These are phyloP conservation scores for Cyanoramphus novaezelandiae DNA, from an alignment of 2,113 vertebrate genomes.

Conservation along the genomic window DNA sequence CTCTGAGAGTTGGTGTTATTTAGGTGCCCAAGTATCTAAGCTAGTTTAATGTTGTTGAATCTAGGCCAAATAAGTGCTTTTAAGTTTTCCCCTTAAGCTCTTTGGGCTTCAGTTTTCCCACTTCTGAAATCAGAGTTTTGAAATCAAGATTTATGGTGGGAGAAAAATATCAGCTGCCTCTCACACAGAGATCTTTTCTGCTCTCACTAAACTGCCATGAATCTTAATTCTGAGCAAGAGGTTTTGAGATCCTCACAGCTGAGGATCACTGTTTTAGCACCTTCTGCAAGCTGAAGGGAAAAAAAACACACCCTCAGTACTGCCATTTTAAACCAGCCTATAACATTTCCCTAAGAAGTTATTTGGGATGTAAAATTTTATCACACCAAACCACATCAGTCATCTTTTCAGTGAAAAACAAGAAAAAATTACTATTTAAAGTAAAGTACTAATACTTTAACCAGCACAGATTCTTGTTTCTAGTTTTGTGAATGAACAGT, in stretches of 20 bases:
- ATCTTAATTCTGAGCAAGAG: constrained; percentile 65
- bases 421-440: not conserved
- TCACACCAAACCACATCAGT: constrained; percentile 1
- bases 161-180: constrained; percentile 68
- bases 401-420: not conserved
- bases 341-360: constrained; percentile 24
- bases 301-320: not conserved
- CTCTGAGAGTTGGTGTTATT: constrained; percentile 46
- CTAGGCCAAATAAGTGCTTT: constrained; percentile 69
- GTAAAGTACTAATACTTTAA: not conserved
- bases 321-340: constrained; percentile 46
- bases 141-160: constrained; percentile 64
- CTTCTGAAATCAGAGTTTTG: constrained; percentile 64
- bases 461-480: not conserved
- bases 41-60: constrained; percentile 58
- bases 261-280: constrained; percentile 67
- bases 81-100: constrained; percentile 66
- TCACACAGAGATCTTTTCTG: constrained; percentile 54
- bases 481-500: not conserved
- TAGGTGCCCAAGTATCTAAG: constrained; percentile 41
- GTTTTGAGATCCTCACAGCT: constrained; percentile 65
- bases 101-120: constrained; percentile 64
- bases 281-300: constrained; percentile 51
- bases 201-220: constrained; percentile 54
- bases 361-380: constrained; percentile 24